phyloP scores from a whole-genome alignment of 2,113 vertebrate species.

The Gavialis gangeticus region DNA sequence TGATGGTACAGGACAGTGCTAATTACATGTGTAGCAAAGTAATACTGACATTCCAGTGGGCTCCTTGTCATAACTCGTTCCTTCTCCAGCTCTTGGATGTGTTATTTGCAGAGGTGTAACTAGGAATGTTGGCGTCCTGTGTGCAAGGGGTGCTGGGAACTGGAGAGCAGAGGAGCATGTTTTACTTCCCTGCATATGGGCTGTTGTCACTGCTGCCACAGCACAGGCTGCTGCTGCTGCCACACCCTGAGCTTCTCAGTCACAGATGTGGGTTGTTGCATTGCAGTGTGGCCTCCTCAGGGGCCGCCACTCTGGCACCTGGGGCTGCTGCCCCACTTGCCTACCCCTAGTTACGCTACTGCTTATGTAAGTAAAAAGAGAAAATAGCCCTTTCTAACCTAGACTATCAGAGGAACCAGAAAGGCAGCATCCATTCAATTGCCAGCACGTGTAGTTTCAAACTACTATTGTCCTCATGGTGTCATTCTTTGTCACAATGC shows the following conservation, averaged over 20 bases:
- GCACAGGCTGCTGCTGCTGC: too few species aligned
- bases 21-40: neutral
- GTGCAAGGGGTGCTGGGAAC: too few species aligned
- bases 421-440: neutral
- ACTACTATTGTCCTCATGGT: neutral
- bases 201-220: too few species aligned
- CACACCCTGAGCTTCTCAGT: too few species aligned
- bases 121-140: too few species aligned
- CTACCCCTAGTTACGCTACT: too few species aligned
- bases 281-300: too few species aligned
- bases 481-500: neutral
- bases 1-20: neutral
- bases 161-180: too few species aligned
- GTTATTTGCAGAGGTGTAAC: neutral
- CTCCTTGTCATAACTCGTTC: neutral
- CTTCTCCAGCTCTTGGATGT: neutral
- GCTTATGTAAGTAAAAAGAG: neutral
- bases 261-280: too few species aligned
- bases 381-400: neutral
- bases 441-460: neutral
- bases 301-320: too few species aligned
- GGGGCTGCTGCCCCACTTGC: too few species aligned
- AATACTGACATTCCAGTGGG: neutral
- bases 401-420: neutral
- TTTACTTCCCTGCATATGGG: too few species aligned